Evolutionary conservation across 2,113 vertebrate genomes (phyloP).

Genomic region (Prunella fulvescens): DNA sequence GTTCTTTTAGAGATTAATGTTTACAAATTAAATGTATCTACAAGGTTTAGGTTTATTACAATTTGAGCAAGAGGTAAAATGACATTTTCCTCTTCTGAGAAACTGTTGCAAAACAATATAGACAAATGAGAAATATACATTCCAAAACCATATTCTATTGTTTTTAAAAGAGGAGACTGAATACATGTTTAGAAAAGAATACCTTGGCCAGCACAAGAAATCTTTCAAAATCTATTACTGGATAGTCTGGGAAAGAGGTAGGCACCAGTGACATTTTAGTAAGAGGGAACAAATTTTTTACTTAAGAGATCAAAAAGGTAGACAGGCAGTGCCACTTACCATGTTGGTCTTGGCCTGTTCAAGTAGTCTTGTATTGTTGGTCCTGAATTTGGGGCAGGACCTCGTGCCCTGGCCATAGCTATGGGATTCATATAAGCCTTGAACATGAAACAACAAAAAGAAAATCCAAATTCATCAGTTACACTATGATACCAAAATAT

Average conservation of each 20-base stretch:
- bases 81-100: neutral
- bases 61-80: neutral
- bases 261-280: neutral
- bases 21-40: neutral
- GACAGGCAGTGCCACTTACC: conserved; percentile 75
- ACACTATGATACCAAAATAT: neutral
- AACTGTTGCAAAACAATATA: neutral
- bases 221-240: neutral
- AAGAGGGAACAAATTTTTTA: neutral
- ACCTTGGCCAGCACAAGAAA: neutral
- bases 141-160: neutral
- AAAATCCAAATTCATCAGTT: neutral
- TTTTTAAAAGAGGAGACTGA: neutral
- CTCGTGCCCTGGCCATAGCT: conserved; percentile 91
- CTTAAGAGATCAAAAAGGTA: neutral
- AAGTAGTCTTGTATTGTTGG: conserved; percentile 97
- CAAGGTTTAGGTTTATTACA: neutral
- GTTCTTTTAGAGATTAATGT: neutral
- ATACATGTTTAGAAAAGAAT: neutral
- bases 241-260: neutral
- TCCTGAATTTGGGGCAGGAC: conserved; percentile 84
- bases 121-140: neutral
- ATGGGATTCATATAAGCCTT: conserved; percentile 98
- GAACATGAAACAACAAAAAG: conserved; percentile 12
- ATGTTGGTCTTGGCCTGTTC: conserved; percentile 95